Percentiles rank a stretch among this genome's conserved stretches.
Evolutionary conservation across 1,140 invertebrate genomes (phyloP).

Genomic region (Metaphire vulgaris): DNA sequence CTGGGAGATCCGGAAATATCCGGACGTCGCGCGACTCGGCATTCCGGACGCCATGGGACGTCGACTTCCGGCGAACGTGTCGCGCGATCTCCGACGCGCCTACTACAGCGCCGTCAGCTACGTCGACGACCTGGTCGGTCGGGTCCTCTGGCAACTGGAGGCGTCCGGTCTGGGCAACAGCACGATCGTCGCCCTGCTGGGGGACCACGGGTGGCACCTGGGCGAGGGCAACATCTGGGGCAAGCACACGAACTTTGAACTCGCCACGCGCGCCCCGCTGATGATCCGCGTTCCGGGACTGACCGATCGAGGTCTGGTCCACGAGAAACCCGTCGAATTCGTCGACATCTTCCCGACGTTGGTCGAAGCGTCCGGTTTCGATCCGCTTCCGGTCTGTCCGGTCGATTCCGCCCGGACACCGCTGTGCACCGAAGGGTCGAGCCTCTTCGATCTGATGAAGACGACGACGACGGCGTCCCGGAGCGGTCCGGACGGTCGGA

Average conservation of each 20-base stretch:
- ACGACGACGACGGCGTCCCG: too few species aligned
- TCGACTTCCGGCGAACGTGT: conserved; percentile 19
- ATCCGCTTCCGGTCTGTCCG: conserved; percentile 6
- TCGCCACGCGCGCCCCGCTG: background rate
- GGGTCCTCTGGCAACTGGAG: conserved; percentile 32
- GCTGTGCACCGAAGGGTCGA: conserved; percentile 11
- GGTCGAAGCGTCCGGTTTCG: conserved; percentile 16
- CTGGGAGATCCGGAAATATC: conserved; percentile 11
- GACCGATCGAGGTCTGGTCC: conserved; percentile 16
- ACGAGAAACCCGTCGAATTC: conserved; percentile 1
- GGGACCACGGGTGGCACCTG: conserved; percentile 36
- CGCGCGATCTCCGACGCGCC: background rate
- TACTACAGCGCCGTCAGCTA: conserved; percentile 28
- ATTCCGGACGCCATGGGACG: conserved; percentile 22
- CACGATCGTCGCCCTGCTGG: conserved; percentile 34
- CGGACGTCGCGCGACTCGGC: conserved; percentile 21
- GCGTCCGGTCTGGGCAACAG: conserved; percentile 31
- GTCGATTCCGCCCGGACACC: background rate
- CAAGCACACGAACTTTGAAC: conserved; percentile 17
- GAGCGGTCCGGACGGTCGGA: too few species aligned
- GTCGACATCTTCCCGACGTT: conserved; percentile 18
- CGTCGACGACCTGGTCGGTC: conserved; percentile 33
- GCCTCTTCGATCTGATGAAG: conserved; percentile 7
- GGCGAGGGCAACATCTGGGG: conserved; percentile 32
- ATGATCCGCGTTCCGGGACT: conserved; percentile 1